phyloP scores from a whole-genome alignment of 92 coral and sea anemone species.

The Parazoanthus atlanticus region DNA sequence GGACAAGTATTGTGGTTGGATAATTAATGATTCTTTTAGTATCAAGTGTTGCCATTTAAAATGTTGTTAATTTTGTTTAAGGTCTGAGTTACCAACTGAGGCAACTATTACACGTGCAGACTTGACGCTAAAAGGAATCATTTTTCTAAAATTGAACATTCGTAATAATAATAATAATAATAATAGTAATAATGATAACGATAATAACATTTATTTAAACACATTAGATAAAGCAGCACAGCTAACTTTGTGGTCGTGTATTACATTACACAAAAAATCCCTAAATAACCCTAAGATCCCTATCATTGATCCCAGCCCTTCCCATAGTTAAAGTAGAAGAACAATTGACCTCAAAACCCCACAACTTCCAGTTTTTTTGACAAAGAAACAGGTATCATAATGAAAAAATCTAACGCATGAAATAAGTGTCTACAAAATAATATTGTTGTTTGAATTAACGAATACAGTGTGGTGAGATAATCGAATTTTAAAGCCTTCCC shows the following conservation, averaged over 20 bases:
- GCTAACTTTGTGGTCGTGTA: not conserved
- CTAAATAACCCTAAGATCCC: no score
- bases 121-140: not conserved
- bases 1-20: constrained; percentile 12
- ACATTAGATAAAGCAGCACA: not conserved
- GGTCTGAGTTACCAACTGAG: constrained; percentile 14
- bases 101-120: not conserved
- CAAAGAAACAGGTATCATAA: not conserved
- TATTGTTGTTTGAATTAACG: constrained; percentile 4
- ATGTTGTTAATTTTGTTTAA: constrained; percentile 36
- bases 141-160: not conserved
- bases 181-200: no score
- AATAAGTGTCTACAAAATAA: not conserved
- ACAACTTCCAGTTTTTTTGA: not conserved
- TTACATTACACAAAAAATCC: not conserved
- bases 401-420: not conserved
- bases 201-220: no score
- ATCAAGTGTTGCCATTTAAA: constrained; percentile 43
- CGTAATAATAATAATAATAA: not conserved
- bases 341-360: not conserved
- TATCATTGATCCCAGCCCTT: no score
- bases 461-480: constrained; percentile 22
- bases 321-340: not conserved
- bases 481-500: constrained; percentile 9
- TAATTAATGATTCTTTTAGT: constrained; percentile 34